phyloP scores from a whole-genome alignment of 2,113 vertebrate genomes.

The Eptesicus fuscus region DNA sequence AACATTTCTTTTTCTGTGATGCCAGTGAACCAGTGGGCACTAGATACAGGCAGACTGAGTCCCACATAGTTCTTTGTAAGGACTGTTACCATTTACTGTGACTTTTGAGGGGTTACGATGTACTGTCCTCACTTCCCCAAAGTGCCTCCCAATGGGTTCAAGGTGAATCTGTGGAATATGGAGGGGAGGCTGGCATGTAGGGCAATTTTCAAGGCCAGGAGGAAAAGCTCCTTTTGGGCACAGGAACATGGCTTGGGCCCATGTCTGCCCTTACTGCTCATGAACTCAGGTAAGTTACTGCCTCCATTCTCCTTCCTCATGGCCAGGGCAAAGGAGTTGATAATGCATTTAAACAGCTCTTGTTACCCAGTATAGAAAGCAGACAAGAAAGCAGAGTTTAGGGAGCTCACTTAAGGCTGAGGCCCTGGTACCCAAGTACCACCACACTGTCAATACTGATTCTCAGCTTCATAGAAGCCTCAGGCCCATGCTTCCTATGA shows the following conservation, averaged over 20 bases:
- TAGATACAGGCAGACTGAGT: not conserved
- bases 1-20: not conserved
- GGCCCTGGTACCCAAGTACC: not conserved
- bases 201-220: not conserved
- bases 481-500: fast-evolving
- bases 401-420: not conserved
- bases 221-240: not conserved
- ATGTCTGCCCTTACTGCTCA: not conserved
- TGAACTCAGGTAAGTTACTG: not conserved
- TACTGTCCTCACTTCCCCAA: not conserved
- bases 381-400: not conserved
- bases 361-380: not conserved
- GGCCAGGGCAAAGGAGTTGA: not conserved
- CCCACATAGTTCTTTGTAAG: not conserved
- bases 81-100: not conserved
- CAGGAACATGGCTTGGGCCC: too few relatives aligned
- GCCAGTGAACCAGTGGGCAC: not conserved
- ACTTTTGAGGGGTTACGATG: not conserved
- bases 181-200: not conserved
- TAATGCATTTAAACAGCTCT: not conserved
- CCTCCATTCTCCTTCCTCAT: not conserved
- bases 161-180: not conserved
- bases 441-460: not conserved
- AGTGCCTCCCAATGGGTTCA: not conserved
- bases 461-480: not conserved